These are phyloP conservation scores for Melopsittacus undulatus DNA, from an alignment of 2,797 vertebrate species.

Conservation along the genomic window DNA sequence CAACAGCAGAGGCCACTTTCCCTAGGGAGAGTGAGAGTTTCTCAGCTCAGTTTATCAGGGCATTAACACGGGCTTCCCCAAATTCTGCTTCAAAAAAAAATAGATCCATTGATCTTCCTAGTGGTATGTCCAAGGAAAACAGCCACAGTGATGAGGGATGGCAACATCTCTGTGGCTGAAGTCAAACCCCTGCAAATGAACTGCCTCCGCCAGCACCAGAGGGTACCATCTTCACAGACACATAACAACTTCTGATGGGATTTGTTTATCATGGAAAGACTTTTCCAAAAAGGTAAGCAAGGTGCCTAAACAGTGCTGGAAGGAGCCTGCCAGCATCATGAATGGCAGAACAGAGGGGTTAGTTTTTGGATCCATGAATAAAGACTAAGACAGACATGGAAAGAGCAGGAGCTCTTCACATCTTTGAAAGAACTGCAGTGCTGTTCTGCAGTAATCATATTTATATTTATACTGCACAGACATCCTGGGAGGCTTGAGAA, in stretches of 20 bases:
- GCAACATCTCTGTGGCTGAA: background rate
- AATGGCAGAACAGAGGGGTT: background rate
- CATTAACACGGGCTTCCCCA: background rate
- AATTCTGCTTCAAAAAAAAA: background rate
- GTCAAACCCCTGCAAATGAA: background rate
- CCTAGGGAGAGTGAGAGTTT: background rate
- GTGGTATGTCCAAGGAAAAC: background rate
- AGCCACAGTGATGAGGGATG: accelerated
- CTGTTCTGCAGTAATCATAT: background rate
- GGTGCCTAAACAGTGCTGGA: background rate
- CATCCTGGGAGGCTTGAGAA: background rate
- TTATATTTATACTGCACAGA: background rate
- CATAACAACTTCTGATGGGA: background rate
- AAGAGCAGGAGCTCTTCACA: background rate
- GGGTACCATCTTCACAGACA: background rate
- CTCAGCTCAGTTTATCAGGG: background rate
- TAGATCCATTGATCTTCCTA: accelerated
- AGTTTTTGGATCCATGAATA: background rate
- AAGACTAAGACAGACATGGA: background rate
- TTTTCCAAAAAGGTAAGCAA: background rate
- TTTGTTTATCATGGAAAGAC: background rate
- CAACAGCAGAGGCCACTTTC: background rate
- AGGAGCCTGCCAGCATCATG: background rate
- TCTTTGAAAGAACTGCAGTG: background rate
- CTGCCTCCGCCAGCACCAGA: accelerated